These are phyloP conservation scores for Agrotis segetum DNA, from an alignment of 2,888 invertebrate species.

Conservation along the genomic window DNA sequence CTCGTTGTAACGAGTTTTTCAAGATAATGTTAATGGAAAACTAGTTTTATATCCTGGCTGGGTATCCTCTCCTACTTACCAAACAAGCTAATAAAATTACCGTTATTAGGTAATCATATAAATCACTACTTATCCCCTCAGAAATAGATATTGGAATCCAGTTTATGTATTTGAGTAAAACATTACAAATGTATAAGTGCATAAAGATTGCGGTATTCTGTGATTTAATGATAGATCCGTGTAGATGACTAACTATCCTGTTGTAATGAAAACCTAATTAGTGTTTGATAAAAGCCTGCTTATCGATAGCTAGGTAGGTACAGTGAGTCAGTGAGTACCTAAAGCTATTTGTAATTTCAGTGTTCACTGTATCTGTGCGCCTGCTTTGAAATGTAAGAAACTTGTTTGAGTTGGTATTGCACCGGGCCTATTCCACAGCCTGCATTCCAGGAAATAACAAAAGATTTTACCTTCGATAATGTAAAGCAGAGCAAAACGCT, in stretches of 20 bases:
- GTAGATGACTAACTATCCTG: constrained; percentile 6
- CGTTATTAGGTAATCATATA: constrained; percentile 41
- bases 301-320: constrained; percentile 19
- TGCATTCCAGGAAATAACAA: constrained; percentile 63
- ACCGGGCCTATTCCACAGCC: constrained; percentile 54
- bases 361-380: constrained; percentile 43
- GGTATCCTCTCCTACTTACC: constrained; percentile 27
- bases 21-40: constrained; percentile 39
- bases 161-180: constrained; percentile 7
- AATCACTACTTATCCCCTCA: constrained; percentile 5
- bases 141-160: not conserved
- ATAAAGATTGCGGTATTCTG: constrained; percentile 19
- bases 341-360: constrained; percentile 52
- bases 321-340: constrained; percentile 39
- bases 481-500: constrained; percentile 25
- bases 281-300: constrained; percentile 27
- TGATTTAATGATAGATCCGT: constrained; percentile 11
- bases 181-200: not conserved
- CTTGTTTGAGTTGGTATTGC: constrained; percentile 58
- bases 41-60: constrained; percentile 55
- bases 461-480: constrained; percentile 58
- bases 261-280: constrained; percentile 13
- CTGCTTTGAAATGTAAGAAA: constrained; percentile 54
- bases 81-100: constrained; percentile 34
- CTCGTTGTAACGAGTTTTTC: constrained; percentile 38